phyloP scores from a whole-genome alignment of 2,888 invertebrate genomes.

The Noctua comes region DNA sequence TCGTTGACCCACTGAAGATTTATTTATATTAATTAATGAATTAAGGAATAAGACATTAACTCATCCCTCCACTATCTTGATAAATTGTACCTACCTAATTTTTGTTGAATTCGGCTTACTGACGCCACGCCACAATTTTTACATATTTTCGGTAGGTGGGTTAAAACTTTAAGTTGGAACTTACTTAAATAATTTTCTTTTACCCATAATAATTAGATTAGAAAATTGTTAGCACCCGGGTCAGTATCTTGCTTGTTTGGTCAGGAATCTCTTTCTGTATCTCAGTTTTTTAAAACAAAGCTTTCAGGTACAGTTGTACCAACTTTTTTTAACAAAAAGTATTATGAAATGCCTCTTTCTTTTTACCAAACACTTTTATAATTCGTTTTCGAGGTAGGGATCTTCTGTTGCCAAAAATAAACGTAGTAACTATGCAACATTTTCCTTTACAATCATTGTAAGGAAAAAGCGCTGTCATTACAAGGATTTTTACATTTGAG shows the following conservation, averaged over 20 bases:
- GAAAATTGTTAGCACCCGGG: neutral
- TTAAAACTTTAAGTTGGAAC: too few species aligned
- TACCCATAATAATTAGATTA: neutral
- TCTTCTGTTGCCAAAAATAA: neutral
- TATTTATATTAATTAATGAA: neutral
- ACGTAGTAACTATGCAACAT: neutral
- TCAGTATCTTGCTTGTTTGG: too few species aligned
- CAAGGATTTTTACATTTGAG: conserved; percentile 24
- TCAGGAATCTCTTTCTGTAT: too few species aligned
- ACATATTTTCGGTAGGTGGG: too few species aligned
- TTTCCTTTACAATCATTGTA: conserved; percentile 12
- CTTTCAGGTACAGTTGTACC: too few species aligned
- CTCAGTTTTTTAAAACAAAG: too few species aligned
- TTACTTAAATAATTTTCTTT: too few species aligned
- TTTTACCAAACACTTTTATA: neutral
- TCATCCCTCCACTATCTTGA: too few species aligned
- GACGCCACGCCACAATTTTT: neutral
- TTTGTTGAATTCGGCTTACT: neutral
- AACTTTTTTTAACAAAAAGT: too few species aligned
- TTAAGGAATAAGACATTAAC: neutral
- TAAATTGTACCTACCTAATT: neutral
- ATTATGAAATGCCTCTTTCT: too few species aligned
- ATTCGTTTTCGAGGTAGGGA: neutral
- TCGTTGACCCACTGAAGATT: conserved; percentile 28
- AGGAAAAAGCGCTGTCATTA: conserved; percentile 22